Conservation (phyloP, 2,888 invertebrate species). For the Thera obeliscata region DNA sequence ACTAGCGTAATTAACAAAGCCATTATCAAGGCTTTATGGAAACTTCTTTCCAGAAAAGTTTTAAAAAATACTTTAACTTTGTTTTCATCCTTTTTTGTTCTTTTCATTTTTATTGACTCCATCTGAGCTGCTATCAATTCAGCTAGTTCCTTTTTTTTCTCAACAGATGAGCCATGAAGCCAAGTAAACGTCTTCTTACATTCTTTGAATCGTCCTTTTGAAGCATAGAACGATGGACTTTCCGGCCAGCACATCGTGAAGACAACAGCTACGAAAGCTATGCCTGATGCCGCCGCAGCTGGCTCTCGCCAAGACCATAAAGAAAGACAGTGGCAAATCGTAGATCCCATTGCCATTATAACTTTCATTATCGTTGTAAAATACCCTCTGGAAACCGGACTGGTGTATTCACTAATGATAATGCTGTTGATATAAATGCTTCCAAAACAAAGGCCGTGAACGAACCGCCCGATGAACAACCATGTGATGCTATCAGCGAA, state of each 20-base stretch:
- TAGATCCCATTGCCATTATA: not conserved
- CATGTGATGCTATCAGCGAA: not conserved
- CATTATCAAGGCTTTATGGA: constrained; percentile 4
- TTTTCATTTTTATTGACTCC: not conserved
- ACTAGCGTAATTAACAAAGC: constrained; percentile 10
- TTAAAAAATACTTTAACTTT: not conserved
- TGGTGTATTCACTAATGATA: constrained; percentile 1
- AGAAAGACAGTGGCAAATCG: not conserved
- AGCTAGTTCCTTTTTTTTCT: not conserved
- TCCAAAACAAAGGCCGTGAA: not conserved
- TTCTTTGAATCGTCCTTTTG: not conserved
- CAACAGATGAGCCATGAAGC: not conserved
- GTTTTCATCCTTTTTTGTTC: not conserved
- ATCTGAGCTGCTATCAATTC: constrained; percentile 3
- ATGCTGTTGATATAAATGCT: not conserved
- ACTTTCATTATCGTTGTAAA: constrained; percentile 2
- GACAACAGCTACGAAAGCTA: not conserved
- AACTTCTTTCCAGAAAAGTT: not conserved
- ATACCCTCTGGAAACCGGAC: not conserved
- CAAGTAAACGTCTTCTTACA: not conserved
- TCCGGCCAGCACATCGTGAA: constrained; percentile 1
- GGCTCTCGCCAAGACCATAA: constrained; percentile 4
- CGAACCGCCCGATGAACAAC: not conserved
- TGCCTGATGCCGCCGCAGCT: not conserved
- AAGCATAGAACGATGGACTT: not conserved